phyloP scores from a whole-genome alignment of 2,888 invertebrate genomes.

The Hypena proboscidalis region DNA sequence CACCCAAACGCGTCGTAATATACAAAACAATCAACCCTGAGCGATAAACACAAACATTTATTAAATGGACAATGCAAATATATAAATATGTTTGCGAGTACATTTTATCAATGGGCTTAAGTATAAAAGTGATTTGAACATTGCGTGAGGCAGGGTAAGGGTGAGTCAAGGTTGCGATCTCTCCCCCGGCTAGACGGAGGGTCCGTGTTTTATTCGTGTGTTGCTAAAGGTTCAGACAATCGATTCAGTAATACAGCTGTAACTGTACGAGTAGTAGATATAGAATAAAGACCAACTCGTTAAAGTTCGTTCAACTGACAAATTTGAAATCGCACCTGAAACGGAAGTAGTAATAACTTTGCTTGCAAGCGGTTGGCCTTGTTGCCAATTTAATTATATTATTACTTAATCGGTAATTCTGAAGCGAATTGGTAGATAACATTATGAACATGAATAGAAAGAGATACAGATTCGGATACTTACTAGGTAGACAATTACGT shows the following conservation, averaged over 20 bases:
- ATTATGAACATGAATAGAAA: background rate
- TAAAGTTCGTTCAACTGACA: constrained; percentile 21
- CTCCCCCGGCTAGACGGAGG: constrained; percentile 74
- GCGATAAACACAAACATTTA: constrained; percentile 44
- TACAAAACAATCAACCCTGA: constrained; percentile 56
- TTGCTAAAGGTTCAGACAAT: constrained; percentile 51
- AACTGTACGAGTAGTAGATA: constrained; percentile 11
- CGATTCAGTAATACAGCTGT: constrained; percentile 41
- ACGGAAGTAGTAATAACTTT: constrained; percentile 14
- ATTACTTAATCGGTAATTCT: background rate
- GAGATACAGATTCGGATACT: constrained; percentile 3
- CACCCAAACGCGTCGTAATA: constrained; percentile 40
- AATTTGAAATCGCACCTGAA: constrained; percentile 25
- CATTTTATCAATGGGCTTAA: too few species aligned
- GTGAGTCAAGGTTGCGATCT: constrained; percentile 64
- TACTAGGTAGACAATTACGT: too few species aligned
- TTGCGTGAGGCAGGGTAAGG: constrained; percentile 47
- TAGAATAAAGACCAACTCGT: constrained; percentile 19
- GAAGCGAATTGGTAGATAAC: background rate
- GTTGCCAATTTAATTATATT: background rate
- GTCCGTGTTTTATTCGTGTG: constrained; percentile 49
- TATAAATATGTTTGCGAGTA: too few species aligned
- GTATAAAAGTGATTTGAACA: too few species aligned
- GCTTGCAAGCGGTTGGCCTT: constrained; percentile 13
- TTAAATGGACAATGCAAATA: constrained; percentile 37